phyloP scores from a whole-genome alignment of 2,113 vertebrate genomes.

The Phocoena sinus region DNA sequence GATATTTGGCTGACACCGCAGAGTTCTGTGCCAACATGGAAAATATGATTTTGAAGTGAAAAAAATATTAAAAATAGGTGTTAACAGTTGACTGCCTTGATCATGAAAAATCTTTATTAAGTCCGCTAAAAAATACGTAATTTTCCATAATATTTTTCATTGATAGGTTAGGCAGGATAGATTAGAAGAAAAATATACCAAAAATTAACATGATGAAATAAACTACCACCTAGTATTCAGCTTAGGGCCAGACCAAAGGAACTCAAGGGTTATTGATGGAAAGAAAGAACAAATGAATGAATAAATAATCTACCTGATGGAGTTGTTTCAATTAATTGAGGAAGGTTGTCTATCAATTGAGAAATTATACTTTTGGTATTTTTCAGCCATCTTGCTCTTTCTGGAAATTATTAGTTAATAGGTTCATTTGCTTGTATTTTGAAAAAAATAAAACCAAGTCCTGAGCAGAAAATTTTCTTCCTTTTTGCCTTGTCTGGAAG shows the following conservation, averaged over 20 bases:
- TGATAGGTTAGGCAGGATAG: not conserved
- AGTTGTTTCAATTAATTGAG: not conserved
- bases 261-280: not conserved
- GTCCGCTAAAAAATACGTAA: not conserved
- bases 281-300: not conserved
- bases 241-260: not conserved
- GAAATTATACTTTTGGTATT: not conserved
- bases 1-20: not conserved
- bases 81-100: not conserved
- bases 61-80: not conserved
- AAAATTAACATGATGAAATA: conserved; percentile 15
- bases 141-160: not conserved
- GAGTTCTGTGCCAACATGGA: not conserved
- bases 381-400: not conserved
- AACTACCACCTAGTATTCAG: not conserved
- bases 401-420: not conserved
- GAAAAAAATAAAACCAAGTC: not conserved
- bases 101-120: not conserved
- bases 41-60: conserved; percentile 24
- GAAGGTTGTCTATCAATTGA: not conserved
- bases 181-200: not conserved
- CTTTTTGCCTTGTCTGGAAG: not conserved
- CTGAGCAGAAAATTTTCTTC: not conserved
- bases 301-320: not conserved
- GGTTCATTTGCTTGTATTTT: not conserved